These are phyloP conservation scores for Pharmacophagus antenor DNA, from an alignment of 2,888 invertebrate species.

Conservation along the genomic window DNA sequence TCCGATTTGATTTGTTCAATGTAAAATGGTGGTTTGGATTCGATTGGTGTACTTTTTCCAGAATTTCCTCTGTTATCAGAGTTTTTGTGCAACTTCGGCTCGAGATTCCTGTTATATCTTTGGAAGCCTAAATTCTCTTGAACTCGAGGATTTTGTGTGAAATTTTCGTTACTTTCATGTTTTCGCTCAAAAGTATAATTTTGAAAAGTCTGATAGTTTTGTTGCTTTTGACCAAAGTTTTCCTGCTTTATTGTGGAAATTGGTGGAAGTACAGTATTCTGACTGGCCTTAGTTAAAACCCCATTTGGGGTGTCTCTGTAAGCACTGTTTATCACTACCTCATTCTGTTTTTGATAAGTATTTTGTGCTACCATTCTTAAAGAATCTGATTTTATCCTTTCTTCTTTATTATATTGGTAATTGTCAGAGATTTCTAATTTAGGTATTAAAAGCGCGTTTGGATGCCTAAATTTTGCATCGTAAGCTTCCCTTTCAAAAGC, in stretches of 20 bases:
- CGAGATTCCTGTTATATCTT: constrained; percentile 62
- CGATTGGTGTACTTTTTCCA: constrained; percentile 44
- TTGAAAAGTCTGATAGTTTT: constrained; percentile 61
- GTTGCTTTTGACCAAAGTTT: constrained; percentile 63
- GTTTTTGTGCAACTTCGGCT: constrained; percentile 51
- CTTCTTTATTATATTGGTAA: constrained; percentile 69
- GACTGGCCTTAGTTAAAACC: constrained; percentile 47
- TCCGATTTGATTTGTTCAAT: constrained; percentile 79
- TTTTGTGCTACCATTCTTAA: constrained; percentile 50
- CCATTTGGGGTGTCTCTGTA: constrained; percentile 65
- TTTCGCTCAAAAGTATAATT: constrained; percentile 59
- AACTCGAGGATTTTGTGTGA: constrained; percentile 52
- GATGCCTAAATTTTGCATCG: constrained; percentile 70
- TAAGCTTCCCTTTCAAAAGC: constrained; percentile 66
- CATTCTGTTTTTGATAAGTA: constrained; percentile 47
- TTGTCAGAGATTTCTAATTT: constrained; percentile 72
- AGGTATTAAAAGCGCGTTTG: constrained; percentile 69
- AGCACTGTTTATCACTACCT: constrained; percentile 46
- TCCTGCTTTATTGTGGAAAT: constrained; percentile 78
- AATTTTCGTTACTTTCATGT: constrained; percentile 50
- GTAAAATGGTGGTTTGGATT: constrained; percentile 70
- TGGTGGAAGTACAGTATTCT: constrained; percentile 66
- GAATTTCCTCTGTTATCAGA: constrained; percentile 43
- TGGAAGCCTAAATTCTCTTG: constrained; percentile 71
- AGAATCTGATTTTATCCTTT: constrained; percentile 58